A percentile compares a stretch with the other conserved stretches of the same genome.
phyloP scores from a whole-genome alignment of 1,140 invertebrate genomes.

The Mesaphorura yosii region DNA sequence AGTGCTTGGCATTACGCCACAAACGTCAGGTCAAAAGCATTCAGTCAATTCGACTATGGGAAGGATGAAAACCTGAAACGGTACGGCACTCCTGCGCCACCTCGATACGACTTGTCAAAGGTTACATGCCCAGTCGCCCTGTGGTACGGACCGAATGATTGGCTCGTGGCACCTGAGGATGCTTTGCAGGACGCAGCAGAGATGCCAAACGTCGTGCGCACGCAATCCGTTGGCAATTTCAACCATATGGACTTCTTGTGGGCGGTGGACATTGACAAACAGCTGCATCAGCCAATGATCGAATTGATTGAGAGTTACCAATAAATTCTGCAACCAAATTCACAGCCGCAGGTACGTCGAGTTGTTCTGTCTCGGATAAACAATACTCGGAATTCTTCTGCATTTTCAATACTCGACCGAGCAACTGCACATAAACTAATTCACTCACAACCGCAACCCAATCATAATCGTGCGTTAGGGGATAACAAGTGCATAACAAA shows the following conservation, averaged over 20 bases:
- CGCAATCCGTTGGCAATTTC: neutral
- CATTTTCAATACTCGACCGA: neutral
- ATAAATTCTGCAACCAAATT: neutral
- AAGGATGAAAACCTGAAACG: slow-evolving; percentile 33
- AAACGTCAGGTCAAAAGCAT: slow-evolving; percentile 43
- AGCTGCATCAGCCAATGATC: neutral
- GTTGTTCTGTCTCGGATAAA: no score
- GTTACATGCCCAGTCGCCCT: slow-evolving; percentile 42
- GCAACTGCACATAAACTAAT: no score
- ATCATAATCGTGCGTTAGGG: no score
- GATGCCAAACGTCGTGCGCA: neutral
- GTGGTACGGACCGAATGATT: slow-evolving; percentile 20
- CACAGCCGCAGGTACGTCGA: no score
- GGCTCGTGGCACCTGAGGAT: slow-evolving; percentile 15
- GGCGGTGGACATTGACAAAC: neutral
- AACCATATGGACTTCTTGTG: neutral
- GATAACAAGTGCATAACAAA: no score
- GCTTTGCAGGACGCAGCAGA: neutral
- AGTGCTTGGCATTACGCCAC: slow-evolving; percentile 67
- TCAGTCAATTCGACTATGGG: slow-evolving; percentile 37
- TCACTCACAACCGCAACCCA: no score
- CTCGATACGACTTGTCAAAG: slow-evolving; percentile 43
- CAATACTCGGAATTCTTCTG: neutral
- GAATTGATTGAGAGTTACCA: neutral
- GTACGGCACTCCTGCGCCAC: slow-evolving; percentile 41